A percentile compares a stretch with the other conserved stretches of the same genome.
Evolutionary conservation across 35 echinoderm and acorn worm genomes (phyloP).

Genomic region (Stichopus chloronotus): DNA sequence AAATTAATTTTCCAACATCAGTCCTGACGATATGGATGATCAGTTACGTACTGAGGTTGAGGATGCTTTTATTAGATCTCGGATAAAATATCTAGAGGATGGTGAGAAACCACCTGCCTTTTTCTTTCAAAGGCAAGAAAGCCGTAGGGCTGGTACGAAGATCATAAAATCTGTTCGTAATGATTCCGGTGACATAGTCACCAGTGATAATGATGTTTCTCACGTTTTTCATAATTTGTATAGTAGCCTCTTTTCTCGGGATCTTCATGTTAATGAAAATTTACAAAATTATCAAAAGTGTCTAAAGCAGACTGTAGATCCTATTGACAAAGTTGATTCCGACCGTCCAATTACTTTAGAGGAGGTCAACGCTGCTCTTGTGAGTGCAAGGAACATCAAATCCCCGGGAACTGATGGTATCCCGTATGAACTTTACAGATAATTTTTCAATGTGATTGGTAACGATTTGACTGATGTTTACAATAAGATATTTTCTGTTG

Average conservation of each 20-base stretch:
- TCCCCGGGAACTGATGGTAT: background rate
- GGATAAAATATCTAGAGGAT: background rate
- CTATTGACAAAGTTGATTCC: background rate
- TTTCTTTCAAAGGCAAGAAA: conserved; percentile 21
- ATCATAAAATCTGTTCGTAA: background rate
- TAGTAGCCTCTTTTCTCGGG: conserved; percentile 7
- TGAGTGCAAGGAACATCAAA: background rate
- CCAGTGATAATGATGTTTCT: background rate
- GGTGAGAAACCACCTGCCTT: background rate
- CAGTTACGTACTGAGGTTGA: background rate
- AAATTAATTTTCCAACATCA: background rate
- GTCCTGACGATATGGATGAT: background rate
- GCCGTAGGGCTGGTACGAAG: background rate
- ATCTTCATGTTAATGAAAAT: background rate
- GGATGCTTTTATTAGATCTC: background rate
- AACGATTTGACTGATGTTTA: conserved; percentile 17
- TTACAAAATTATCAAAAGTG: background rate
- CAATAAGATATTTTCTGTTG: background rate
- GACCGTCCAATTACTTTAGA: background rate
- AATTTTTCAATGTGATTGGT: background rate
- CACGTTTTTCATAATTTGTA: background rate
- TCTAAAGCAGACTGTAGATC: background rate
- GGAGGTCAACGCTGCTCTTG: background rate
- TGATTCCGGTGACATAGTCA: conserved; percentile 18
- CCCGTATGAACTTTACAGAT: background rate